phyloP scores from a whole-genome alignment of 2,113 vertebrate species.

The Datnioides undecimradiatus region DNA sequence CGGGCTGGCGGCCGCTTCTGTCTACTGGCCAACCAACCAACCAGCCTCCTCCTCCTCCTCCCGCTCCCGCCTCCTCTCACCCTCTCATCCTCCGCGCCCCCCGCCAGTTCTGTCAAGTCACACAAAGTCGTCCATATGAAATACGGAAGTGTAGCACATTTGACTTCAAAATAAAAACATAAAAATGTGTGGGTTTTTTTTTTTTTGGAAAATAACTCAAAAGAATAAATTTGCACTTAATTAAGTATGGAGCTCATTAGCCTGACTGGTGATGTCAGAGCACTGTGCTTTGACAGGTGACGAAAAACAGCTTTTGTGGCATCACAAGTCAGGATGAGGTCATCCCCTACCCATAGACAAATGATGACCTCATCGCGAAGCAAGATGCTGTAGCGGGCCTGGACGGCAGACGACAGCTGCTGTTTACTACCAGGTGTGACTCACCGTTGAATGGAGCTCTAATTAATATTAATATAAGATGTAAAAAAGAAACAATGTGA shows the following conservation, averaged over 20 bases:
- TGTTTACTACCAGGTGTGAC: constrained; percentile 12
- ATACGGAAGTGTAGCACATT: neutral
- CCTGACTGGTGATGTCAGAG: constrained; percentile 1
- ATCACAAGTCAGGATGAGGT: constrained; percentile 47
- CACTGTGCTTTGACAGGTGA: neutral
- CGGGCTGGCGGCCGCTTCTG: constrained; percentile 37
- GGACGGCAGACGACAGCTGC: neutral
- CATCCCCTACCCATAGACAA: constrained; percentile 1
- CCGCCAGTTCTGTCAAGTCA: constrained; percentile 31
- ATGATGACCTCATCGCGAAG: no score
- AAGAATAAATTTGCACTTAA: neutral
- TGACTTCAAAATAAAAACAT: constrained; percentile 65
- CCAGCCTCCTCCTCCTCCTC: constrained; percentile 25
- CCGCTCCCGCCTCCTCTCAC: constrained; percentile 17
- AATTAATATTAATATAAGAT: neutral
- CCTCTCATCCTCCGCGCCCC: constrained; percentile 7
- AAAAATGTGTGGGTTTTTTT: no score
- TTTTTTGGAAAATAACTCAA: neutral
- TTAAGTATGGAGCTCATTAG: neutral
- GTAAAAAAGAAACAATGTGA: neutral
- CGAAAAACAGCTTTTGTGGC: constrained; percentile 9
- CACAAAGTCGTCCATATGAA: neutral
- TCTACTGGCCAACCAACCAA: constrained; percentile 19
- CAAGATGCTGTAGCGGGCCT: no score
- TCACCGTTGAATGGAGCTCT: neutral